phyloP scores from a whole-genome alignment of 2,113 vertebrate species.

The Mus pahari region DNA sequence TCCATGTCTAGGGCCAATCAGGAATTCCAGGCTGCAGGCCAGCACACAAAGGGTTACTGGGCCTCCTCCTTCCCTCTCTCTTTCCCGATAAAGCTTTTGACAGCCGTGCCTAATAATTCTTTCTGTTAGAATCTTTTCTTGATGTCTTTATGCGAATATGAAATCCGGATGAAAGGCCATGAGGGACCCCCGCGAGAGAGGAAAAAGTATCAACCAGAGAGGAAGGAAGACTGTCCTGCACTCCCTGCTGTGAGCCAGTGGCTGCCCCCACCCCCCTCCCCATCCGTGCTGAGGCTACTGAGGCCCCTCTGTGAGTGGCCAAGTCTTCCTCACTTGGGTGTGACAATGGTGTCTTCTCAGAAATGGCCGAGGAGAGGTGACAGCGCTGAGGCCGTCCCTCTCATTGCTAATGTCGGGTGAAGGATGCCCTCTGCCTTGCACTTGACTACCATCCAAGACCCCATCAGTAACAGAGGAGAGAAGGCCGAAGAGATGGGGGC shows the following conservation, averaged over 20 bases:
- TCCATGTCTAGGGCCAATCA: not conserved
- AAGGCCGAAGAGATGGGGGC: constrained; percentile 44
- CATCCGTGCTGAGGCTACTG: constrained; percentile 93
- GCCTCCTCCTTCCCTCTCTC: constrained; percentile 58
- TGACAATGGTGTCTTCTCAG: constrained; percentile 96
- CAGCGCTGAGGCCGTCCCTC: constrained; percentile 89
- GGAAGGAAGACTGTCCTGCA: constrained; percentile 86
- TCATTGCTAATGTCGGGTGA: constrained; percentile 93
- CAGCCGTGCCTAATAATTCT: constrained; percentile 99
- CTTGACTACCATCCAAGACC: constrained; percentile 96
- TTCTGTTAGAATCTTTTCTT: constrained; percentile 95
- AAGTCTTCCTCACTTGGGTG: constrained; percentile 95
- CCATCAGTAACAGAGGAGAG: constrained; percentile 84
- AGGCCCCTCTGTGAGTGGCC: constrained; percentile 92
- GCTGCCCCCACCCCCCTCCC: constrained; percentile 86
- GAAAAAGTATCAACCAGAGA: constrained; percentile 88
- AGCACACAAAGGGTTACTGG: constrained; percentile 85
- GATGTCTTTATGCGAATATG: constrained; percentile 98
- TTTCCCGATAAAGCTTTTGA: constrained; percentile 91
- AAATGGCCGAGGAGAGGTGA: constrained; percentile 86
- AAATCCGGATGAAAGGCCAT: constrained; percentile 94
- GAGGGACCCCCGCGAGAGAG: constrained; percentile 95
- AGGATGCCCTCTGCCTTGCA: constrained; percentile 93
- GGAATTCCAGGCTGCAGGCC: constrained; percentile 8
- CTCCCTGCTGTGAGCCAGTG: constrained; percentile 92